Conservation (phyloP, 92 coral and sea anemone species). For the Plumapathes pennacea region DNA sequence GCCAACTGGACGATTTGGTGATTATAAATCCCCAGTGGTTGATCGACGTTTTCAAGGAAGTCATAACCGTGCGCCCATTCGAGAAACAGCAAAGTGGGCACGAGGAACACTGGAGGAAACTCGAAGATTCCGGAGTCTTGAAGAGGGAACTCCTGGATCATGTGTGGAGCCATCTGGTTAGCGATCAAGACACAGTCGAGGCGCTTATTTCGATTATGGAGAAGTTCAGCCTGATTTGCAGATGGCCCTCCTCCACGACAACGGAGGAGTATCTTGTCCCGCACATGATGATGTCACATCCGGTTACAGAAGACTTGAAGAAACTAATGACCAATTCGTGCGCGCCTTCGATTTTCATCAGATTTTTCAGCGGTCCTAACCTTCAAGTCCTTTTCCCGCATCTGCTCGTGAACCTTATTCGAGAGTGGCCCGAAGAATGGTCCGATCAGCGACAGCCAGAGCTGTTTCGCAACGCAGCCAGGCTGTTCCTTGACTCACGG, state of each 20-base stretch:
- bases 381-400: constrained; percentile 49
- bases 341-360: constrained; percentile 34
- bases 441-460: constrained; percentile 12
- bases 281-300: constrained; percentile 41
- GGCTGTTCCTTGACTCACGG: constrained; percentile 14
- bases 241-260: constrained; percentile 27
- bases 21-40: constrained; percentile 62
- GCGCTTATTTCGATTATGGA: constrained; percentile 50
- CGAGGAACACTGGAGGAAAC: constrained; percentile 30
- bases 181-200: constrained; percentile 11
- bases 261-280: constrained; percentile 37
- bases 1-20: constrained; percentile 14
- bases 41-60: constrained; percentile 50
- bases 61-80: constrained; percentile 44
- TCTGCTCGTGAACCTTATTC: constrained; percentile 25
- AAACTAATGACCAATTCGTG: background rate
- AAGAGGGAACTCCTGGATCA: constrained; percentile 14
- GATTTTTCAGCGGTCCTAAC: constrained; percentile 26
- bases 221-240: constrained; percentile 50
- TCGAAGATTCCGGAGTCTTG: constrained; percentile 38
- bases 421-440: constrained; percentile 22
- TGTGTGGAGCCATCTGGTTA: constrained; percentile 21
- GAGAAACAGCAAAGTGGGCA: constrained; percentile 4
- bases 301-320: constrained; percentile 5
- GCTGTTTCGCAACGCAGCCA: constrained; percentile 25